A percentile compares a stretch with the other conserved stretches of the same genome.
phyloP scores from a whole-genome alignment of 2,888 invertebrate genomes.

The Galerucella nymphaeae region DNA sequence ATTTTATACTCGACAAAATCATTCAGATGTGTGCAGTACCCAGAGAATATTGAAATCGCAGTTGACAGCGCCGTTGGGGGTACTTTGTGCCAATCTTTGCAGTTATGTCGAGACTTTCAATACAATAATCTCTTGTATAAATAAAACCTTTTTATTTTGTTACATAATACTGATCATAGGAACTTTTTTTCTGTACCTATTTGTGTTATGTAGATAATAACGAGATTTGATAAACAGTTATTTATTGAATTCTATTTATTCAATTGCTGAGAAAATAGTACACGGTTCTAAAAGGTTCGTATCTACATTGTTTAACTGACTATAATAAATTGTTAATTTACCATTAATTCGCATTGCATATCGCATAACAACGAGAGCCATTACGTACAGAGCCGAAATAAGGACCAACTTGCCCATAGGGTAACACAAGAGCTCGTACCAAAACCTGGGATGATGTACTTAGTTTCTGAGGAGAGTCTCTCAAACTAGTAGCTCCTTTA shows the following conservation, averaged over 20 bases:
- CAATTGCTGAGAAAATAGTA: constrained; percentile 31
- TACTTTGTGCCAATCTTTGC: neutral
- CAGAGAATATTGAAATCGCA: neutral
- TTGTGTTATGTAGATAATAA: neutral
- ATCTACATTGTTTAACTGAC: constrained; percentile 24
- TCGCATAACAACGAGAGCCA: constrained; percentile 10
- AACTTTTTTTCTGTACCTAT: neutral
- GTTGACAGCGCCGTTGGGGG: constrained; percentile 14
- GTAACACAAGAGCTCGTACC: too few species aligned
- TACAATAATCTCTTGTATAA: neutral
- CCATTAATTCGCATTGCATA: constrained; percentile 24
- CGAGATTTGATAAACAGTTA: constrained; percentile 19
- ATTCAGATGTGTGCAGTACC: constrained; percentile 2
- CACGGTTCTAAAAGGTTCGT: constrained; percentile 15
- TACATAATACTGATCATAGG: neutral
- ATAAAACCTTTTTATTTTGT: neutral
- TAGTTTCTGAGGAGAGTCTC: too few species aligned
- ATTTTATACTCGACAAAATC: constrained; percentile 29
- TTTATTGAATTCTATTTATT: constrained; percentile 30
- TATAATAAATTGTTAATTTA: constrained; percentile 30
- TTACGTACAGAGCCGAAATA: neutral
- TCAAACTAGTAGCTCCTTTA: too few species aligned
- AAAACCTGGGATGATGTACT: too few species aligned
- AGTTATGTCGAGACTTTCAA: neutral
- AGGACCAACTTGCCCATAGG: neutral